phyloP scores from a whole-genome alignment of 2,113 vertebrate species.

The Odontesthes bonariensis region DNA sequence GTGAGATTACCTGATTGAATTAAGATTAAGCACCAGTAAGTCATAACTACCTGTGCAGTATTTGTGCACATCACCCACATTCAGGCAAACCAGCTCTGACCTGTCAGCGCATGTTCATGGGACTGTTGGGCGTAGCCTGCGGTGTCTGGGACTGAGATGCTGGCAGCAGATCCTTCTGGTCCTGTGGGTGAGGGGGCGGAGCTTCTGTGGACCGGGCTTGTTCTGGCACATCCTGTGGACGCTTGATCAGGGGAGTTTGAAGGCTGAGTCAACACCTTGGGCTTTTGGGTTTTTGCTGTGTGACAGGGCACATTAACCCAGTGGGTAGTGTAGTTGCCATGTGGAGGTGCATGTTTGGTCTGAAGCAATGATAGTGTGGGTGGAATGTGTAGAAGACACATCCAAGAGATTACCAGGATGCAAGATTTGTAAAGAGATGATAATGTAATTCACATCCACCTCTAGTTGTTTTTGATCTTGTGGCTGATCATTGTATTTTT shows the following conservation, averaged over 20 bases:
- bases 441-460: too few species aligned
- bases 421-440: too few species aligned
- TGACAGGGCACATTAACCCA: neutral
- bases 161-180: neutral
- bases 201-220: neutral
- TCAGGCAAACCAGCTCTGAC: neutral
- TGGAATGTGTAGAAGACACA: neutral
- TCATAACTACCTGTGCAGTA: neutral
- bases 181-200: neutral
- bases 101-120: neutral
- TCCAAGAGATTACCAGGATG: too few species aligned
- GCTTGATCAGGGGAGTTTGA: neutral
- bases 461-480: neutral
- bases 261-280: neutral
- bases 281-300: neutral
- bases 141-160: neutral
- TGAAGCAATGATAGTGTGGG: neutral
- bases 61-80: neutral
- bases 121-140: neutral
- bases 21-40: neutral
- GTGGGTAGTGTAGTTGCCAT: neutral
- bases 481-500: neutral
- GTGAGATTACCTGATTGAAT: neutral
- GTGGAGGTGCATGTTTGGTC: neutral
- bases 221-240: constrained; percentile 3